Evolutionary conservation across 2,888 invertebrate genomes (phyloP).

Genomic region (Sthenelais limicola): DNA sequence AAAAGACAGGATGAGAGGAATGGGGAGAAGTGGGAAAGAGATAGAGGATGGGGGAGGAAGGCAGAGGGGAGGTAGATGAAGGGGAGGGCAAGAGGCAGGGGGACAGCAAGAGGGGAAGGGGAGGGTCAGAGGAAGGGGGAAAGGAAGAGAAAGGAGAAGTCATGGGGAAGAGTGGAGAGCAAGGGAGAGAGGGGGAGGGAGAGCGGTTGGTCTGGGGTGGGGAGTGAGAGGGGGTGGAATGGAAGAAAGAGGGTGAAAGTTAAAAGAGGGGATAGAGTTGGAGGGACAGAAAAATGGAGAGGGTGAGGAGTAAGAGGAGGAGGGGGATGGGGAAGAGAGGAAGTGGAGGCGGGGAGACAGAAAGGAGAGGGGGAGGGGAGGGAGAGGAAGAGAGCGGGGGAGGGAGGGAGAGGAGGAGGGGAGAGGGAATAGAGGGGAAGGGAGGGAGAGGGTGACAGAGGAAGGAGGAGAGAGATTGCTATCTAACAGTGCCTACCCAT

Average conservation of each 20-base stretch:
- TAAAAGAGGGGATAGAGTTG: background rate
- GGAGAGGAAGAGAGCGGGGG: background rate
- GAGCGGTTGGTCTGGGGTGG: background rate
- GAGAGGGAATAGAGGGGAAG: background rate
- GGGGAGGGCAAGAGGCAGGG: background rate
- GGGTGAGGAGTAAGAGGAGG: background rate
- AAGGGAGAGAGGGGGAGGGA: background rate
- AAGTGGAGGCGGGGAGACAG: background rate
- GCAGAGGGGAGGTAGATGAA: background rate
- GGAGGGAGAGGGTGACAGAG: background rate
- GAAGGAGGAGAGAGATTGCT: too few species aligned
- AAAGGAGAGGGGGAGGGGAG: background rate
- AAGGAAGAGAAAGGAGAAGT: background rate
- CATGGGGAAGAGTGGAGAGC: background rate
- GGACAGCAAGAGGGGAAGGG: background rate
- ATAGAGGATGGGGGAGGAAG: background rate
- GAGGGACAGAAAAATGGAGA: background rate
- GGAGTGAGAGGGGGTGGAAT: background rate
- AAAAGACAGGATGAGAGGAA: background rate
- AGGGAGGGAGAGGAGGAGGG: background rate
- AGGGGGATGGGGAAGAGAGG: background rate
- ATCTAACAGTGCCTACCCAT: too few species aligned
- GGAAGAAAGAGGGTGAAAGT: background rate
- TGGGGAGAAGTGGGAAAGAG: background rate
- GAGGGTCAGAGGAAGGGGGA: background rate